phyloP scores from a whole-genome alignment of 2,888 invertebrate genomes.

The Cybosia mesomella region DNA sequence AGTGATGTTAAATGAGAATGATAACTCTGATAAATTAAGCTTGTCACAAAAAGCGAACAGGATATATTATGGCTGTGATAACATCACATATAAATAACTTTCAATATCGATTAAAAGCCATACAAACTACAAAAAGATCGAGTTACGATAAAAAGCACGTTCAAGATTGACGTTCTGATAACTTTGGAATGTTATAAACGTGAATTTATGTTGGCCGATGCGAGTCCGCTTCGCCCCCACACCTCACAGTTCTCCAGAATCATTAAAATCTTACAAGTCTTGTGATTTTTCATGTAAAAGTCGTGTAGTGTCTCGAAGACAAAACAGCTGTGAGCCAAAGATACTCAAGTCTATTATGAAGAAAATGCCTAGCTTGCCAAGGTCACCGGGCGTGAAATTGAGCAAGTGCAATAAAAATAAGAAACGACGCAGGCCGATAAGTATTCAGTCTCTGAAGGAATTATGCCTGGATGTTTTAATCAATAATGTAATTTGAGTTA shows the following conservation, averaged over 20 bases:
- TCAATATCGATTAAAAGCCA: conserved; percentile 21
- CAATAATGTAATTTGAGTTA: conserved; percentile 78
- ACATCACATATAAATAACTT: conserved; percentile 16
- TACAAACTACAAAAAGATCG: conserved; percentile 28
- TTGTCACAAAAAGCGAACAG: conserved; percentile 14
- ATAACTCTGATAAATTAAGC: background rate
- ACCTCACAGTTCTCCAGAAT: conserved; percentile 68
- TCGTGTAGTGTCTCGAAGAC: conserved; percentile 48
- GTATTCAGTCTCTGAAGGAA: conserved; percentile 80
- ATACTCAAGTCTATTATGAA: conserved; percentile 41
- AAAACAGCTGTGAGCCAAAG: conserved; percentile 48
- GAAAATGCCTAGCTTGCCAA: conserved; percentile 37
- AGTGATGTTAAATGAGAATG: conserved; percentile 13
- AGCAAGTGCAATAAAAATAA: conserved; percentile 51
- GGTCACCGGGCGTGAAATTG: conserved; percentile 49
- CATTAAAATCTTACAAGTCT: conserved; percentile 39
- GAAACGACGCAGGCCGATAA: conserved; percentile 71
- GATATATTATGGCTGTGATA: conserved; percentile 9
- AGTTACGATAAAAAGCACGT: conserved; percentile 31
- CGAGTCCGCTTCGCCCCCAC: conserved; percentile 78
- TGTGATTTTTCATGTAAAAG: conserved; percentile 50
- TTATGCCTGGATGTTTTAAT: conserved; percentile 87
- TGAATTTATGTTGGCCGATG: conserved; percentile 58
- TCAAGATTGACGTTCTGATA: conserved; percentile 34
- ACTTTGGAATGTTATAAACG: conserved; percentile 29